phyloP scores from a whole-genome alignment of 2,797 vertebrate species.

The Silurus lanzhouensis region DNA sequence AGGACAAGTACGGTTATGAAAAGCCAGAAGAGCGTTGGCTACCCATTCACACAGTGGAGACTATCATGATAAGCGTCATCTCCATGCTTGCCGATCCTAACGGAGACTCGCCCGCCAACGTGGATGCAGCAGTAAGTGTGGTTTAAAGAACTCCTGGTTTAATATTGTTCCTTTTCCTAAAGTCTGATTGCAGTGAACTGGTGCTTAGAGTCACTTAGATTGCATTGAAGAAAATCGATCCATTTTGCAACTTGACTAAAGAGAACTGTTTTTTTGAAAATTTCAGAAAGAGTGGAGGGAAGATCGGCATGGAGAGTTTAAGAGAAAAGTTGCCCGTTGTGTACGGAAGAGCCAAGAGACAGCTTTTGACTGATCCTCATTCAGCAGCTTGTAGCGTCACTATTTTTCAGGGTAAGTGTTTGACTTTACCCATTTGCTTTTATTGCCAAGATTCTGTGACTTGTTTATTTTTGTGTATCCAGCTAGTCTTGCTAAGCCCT shows the following conservation, averaged over 20 bases:
- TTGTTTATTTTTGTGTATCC: not conserved
- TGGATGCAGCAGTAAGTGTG: conserved; percentile 93
- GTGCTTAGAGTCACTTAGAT: not conserved
- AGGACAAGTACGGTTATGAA: conserved; percentile 99
- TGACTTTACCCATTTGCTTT: conserved; percentile 31
- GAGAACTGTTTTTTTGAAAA: not conserved
- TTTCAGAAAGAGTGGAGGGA: conserved; percentile 98
- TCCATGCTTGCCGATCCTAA: conserved; percentile 99
- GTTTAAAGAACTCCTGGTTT: not conserved
- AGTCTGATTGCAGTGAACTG: not conserved
- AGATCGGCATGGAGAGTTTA: conserved; percentile 98
- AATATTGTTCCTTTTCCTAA: not conserved
- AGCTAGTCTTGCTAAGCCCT: not conserved
- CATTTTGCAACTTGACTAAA: not conserved
- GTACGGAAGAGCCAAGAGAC: conserved; percentile 99
- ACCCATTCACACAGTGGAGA: conserved; percentile 98
- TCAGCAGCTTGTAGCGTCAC: conserved; percentile 87
- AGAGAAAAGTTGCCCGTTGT: conserved; percentile 99
- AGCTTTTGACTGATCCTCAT: conserved; percentile 96
- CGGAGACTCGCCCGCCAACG: conserved; percentile 97
- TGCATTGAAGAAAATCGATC: not conserved
- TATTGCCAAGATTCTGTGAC: conserved; percentile 30
- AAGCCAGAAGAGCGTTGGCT: conserved; percentile 99
- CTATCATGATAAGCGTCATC: conserved; percentile 99
- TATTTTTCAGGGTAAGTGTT: conserved; percentile 90